phyloP scores from a whole-genome alignment of 2,888 invertebrate genomes.

The Macropis europaea region DNA sequence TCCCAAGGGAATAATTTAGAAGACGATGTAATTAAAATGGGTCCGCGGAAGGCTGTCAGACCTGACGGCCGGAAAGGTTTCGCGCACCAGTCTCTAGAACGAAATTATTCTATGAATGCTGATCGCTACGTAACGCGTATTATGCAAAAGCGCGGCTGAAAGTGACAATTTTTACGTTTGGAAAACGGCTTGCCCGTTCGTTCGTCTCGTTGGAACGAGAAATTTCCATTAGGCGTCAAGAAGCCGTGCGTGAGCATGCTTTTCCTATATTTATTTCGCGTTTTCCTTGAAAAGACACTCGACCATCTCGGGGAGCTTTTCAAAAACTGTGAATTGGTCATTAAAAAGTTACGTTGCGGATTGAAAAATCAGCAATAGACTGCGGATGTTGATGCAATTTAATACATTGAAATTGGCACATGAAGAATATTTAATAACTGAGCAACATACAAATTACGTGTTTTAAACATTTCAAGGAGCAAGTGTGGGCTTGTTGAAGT shows the following conservation, averaged over 20 bases:
- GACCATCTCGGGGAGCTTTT: not conserved
- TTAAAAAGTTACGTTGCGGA: too few relatives aligned
- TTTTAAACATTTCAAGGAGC: too few relatives aligned
- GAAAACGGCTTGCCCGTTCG: slow-evolving; percentile 44
- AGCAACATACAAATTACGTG: too few relatives aligned
- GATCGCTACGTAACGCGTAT: slow-evolving; percentile 70
- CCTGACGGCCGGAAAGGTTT: slow-evolving; percentile 72
- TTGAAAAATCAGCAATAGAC: too few relatives aligned
- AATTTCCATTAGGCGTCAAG: slow-evolving; percentile 74
- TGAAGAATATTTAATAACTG: too few relatives aligned
- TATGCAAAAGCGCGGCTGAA: slow-evolving; percentile 71
- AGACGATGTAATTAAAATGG: slow-evolving; percentile 72
- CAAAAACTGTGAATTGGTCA: too few relatives aligned
- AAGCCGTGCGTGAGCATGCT: slow-evolving; percentile 46
- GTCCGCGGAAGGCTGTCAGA: slow-evolving; percentile 68
- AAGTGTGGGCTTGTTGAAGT: too few relatives aligned
- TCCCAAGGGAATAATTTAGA: slow-evolving; percentile 68
- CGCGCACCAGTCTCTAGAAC: slow-evolving; percentile 62
- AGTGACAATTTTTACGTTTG: slow-evolving; percentile 72
- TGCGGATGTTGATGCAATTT: too few relatives aligned
- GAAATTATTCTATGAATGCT: slow-evolving; percentile 77
- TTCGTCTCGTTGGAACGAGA: slow-evolving; percentile 66
- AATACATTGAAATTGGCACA: too few relatives aligned
- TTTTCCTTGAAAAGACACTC: not conserved
- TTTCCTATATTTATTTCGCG: slow-evolving; percentile 27